Base-by-base conservation (phyloP, 2,113 vertebrate species). In the Amphiprion ocellaris region DNA sequence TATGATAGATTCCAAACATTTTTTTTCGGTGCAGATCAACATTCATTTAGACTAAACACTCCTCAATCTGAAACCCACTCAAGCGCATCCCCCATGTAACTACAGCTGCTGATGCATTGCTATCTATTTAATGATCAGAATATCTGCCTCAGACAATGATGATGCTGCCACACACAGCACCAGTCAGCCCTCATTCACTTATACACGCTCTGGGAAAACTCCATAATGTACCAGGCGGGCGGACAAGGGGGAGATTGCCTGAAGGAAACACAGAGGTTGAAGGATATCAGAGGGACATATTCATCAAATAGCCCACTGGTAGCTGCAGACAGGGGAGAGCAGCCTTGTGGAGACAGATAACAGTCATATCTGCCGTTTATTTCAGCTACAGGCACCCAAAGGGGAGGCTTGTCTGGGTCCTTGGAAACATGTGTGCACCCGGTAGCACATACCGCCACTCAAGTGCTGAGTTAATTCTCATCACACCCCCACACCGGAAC, bases 281-380 rank as follows among this genome's bases (percentile, higher is more conserved):
- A 91, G 74, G 87, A 90, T 87, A 89, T 88, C 88, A 84, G 76
- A 86, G 61, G 11, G 33, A 90, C 73, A 74, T 60, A 83, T 89
- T 90, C 74, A 91, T 91, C 80, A 73, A 84, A 74, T 37, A 63
- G 67, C 65, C 72, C 65, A 60, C 26, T 60, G 26, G 72, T 67
- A 15, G 68, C 71, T 72, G 63, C 65, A 83, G 70, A 79, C 81
- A 44, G 74, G 59, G 49, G 26, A 69, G 76, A 65, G 68, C 61
- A 81, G 77, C 69, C 69, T 24, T 63, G 61, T 66, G 59, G 76
- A 86, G 85, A 81, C 78, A 70, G 90, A 92, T 91, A 91, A 90
- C 76, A 67, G 63, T 52, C 76, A 59, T 81, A 77, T 82, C 74
- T 21, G 62, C 28, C 0, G 39, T 82, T 87, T 86, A 74, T 88